phyloP scores from a whole-genome alignment of 2,113 vertebrate genomes.

The Lates calcarifer region DNA sequence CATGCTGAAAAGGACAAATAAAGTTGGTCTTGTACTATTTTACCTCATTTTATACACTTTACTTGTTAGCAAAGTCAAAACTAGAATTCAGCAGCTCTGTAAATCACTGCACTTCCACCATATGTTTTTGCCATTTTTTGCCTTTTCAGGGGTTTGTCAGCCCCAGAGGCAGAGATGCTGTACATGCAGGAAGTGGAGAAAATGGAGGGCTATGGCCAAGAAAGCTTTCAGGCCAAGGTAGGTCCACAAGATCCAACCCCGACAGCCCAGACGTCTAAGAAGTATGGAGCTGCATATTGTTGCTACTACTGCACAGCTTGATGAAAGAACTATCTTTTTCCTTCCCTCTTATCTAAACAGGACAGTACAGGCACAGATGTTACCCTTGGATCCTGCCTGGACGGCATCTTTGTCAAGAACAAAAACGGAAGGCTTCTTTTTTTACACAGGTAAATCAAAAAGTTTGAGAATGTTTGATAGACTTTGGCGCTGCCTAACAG shows the following conservation, averaged over 20 bases:
- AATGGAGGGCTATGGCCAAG: conserved; percentile 96
- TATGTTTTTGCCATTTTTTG: neutral
- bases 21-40: neutral
- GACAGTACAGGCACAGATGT: conserved; percentile 95
- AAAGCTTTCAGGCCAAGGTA: conserved; percentile 97
- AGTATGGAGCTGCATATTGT: neutral
- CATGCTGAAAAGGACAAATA: neutral
- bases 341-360: conserved; percentile 78
- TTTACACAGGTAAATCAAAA: conserved; percentile 88
- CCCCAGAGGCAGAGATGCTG: conserved; percentile 94
- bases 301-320: neutral
- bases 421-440: conserved; percentile 92
- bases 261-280: neutral
- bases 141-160: conserved; percentile 88
- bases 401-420: conserved; percentile 96
- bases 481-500: neutral
- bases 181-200: conserved; percentile 99
- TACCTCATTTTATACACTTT: neutral
- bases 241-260: neutral
- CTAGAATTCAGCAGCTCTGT: too few relatives aligned
- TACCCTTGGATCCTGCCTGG: conserved; percentile 92
- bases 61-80: too few relatives aligned
- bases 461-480: neutral
- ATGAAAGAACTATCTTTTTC: neutral
- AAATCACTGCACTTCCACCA: too few relatives aligned